Percentiles rank a stretch among this genome's conserved stretches.
Conservation (phyloP, 2,113 vertebrate species). For the Terrapene triunguis region DNA sequence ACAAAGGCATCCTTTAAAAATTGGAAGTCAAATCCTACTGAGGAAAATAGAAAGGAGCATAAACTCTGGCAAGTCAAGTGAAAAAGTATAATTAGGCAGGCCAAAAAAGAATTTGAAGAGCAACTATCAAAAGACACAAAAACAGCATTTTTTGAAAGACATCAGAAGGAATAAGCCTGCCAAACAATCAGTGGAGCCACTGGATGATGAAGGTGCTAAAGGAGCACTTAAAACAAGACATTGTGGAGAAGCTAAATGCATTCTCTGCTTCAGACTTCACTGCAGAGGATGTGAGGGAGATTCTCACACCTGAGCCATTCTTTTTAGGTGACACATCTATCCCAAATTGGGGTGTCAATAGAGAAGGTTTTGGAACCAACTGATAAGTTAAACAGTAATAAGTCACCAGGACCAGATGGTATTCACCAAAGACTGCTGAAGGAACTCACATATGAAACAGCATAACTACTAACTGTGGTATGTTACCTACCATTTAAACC, state of each 20-base stretch:
- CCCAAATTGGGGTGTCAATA: not conserved
- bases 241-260: not conserved
- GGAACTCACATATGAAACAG: not conserved
- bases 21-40: not conserved
- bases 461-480: not conserved
- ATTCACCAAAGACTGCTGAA: not conserved
- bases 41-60: not conserved
- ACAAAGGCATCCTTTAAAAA: not conserved
- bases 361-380: not conserved
- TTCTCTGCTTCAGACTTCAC: not conserved
- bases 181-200: not conserved
- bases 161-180: not conserved
- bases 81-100: not conserved
- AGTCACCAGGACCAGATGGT: not conserved
- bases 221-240: not conserved
- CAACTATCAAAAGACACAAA: not conserved
- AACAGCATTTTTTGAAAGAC: not conserved
- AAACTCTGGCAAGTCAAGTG: not conserved
- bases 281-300: not conserved
- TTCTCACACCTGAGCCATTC: not conserved
- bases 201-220: not conserved
- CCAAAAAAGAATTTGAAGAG: not conserved
- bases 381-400: not conserved
- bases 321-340: not conserved
- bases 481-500: not conserved